Evolutionary conservation across 2,797 vertebrate genomes (phyloP), one percentile per base, ranked within the genome.

Genomic region (Micropoecilia bifurca): DNA sequence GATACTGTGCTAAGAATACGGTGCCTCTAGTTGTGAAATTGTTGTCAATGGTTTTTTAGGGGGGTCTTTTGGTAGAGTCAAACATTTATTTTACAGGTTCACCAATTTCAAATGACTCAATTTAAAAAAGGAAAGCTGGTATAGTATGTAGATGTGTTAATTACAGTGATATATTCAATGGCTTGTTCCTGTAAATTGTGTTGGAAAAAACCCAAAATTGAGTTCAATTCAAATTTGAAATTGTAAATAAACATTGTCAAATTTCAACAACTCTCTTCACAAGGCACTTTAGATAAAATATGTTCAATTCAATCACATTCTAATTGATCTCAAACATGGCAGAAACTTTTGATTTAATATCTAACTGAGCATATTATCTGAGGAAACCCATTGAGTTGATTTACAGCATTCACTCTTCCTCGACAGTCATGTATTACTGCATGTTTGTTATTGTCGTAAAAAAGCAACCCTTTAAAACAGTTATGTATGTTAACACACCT

Each of bases 1-100:
- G 81, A 85, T 80, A 71, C 80, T 41, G 73, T 48, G 74, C 81
- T 83, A 80, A 88, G 81, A 90, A 80, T 75, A 57, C 59, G 57
- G 72, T 22, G 30, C 68, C 46, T 79, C 50, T 63, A 82, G 85
- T 83, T 83, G 72, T 71, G 36, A 59, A 77, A 63, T 33, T 12
- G 8, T 22, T 50, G 6, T 50, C 48, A 50, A n/a, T 55, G 20
- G 73, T 78, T 82, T 75, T 28, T 59, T 5, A 12, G 12, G 55
- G 25, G 1, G 3, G 3, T 50, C 2, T 50, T 22, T 25, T n/a
- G 25, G 2, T 57, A 57, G 25, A n/a, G 53, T 5, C 33, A 25
- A 68, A 68, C 25, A 25, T 4, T 41, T 39, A 41, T 20, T 39
- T 4, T 41, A 22, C 33, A 68, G 7, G 36, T 39, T 22, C 14